Evolutionary conservation across 2,113 vertebrate species (phyloP), one percentile per base, ranked within the genome.

Genomic region (Oncorhynchus tshawytscha): DNA sequence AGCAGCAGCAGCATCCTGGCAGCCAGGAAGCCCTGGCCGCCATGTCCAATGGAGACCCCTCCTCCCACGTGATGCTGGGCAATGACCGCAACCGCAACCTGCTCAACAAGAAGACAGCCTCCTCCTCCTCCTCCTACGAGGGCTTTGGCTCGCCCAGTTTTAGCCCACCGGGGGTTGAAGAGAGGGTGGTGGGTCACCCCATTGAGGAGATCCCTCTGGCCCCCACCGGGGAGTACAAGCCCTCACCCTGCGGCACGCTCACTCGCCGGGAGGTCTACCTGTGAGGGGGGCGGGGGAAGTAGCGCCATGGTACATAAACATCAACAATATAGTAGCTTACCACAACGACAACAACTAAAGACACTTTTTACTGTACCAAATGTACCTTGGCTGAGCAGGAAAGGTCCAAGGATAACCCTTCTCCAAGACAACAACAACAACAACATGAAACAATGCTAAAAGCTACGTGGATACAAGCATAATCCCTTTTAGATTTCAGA

Each of bases 241-340:
- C 98, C 91, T 95, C 96, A 71, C 94, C 97, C 84, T 97, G 97
- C 88, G 97, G 94, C 78, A 98, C 97, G 80, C 94, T 99, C 88
- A 98, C 96, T 82, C 96, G 98, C 91, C 96, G 97, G 91, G 98
- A 99, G 95, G 98, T 99, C 82, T 99, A 99, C 90, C 96, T 99
- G 96, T 99, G 95, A 95, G 93, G 74, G 88, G 34, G 66, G 31
- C 27, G 27, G 29, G 39, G 39, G 66, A 34, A 7, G 31, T 8
- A 45, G 27, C 18, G 27, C 66, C 27, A 8, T 20, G 5, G 5
- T 31, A 25, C 64, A 18, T 49, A 54, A 39, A 74, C 67, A 80
- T 81, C 31, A 60, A 72, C 64, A 73, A 51, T 66, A 75, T 83
- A 78, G 82, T 86, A 78, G 82, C 72, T 85, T 88, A 75, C 79